Percentiles rank a stretch among this genome's conserved stretches.
phyloP scores from a whole-genome alignment of 2,113 vertebrate species.

The Chaetodon trifascialis region DNA sequence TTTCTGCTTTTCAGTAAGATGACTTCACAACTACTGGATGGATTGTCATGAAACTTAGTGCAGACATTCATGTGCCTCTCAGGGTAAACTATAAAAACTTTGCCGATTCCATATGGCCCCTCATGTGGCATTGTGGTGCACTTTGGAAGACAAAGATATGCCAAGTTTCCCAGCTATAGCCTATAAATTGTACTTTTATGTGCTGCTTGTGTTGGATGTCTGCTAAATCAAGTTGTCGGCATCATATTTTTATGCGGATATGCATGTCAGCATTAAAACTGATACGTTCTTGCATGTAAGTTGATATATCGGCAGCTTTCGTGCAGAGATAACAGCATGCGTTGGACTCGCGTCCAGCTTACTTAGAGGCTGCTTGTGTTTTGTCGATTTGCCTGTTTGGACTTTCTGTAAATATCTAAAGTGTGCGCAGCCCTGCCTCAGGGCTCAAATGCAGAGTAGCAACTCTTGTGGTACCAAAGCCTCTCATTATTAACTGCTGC shows the following conservation, averaged over 20 bases:
- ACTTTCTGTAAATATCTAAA: background rate
- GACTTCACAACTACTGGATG: too few species aligned
- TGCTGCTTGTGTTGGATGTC: background rate
- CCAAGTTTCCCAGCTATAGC: background rate
- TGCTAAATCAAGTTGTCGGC: background rate
- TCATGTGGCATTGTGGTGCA: background rate
- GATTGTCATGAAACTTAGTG: too few species aligned
- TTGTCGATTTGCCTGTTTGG: background rate
- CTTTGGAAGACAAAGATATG: background rate
- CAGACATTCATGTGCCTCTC: background rate
- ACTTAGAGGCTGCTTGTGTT: background rate
- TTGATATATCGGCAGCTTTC: background rate
- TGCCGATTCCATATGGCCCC: background rate
- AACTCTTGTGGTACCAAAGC: constrained; percentile 22
- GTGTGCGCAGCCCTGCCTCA: background rate
- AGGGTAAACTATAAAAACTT: too few species aligned
- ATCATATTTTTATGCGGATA: background rate
- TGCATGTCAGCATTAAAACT: background rate
- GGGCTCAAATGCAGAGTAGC: constrained; percentile 9
- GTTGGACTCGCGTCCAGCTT: background rate
- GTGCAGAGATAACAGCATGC: background rate
- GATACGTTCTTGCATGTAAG: background rate
- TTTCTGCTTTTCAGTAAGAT: background rate
- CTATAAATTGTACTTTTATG: background rate
- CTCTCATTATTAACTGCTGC: constrained; percentile 56